Evolutionary conservation across 2,113 vertebrate species (phyloP).

Genomic region (Aleadryas rufinucha): DNA sequence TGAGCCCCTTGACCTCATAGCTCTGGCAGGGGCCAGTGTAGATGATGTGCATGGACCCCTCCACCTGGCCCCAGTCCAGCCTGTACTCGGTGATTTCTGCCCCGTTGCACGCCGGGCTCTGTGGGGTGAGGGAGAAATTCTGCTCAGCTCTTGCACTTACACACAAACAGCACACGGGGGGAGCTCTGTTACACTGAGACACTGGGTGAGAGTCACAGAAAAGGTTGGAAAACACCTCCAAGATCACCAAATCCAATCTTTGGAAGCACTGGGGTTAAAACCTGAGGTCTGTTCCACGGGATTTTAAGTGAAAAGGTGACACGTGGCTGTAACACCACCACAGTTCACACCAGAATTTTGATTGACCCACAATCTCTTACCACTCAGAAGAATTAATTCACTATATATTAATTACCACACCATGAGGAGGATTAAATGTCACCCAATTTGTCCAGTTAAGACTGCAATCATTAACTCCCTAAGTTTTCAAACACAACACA

Average conservation of each 20-base stretch:
- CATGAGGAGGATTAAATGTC: neutral
- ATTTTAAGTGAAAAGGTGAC: neutral
- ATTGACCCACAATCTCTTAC: neutral
- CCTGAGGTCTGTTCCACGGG: neutral
- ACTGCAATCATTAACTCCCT: neutral
- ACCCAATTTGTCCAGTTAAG: neutral
- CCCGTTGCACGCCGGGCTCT: slow-evolving; percentile 73
- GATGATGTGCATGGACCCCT: slow-evolving; percentile 70
- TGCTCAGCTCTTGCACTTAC: neutral
- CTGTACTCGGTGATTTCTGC: slow-evolving; percentile 73
- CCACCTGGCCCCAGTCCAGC: slow-evolving; percentile 75
- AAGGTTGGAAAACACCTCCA: neutral
- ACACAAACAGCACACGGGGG: rapidly evolving
- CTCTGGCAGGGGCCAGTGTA: slow-evolving; percentile 71
- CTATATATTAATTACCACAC: neutral
- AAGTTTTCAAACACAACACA: neutral
- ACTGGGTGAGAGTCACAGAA: neutral
- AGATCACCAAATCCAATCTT: neutral
- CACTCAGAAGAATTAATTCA: neutral
- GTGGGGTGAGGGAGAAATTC: neutral
- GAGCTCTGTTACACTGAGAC: neutral
- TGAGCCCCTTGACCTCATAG: slow-evolving; percentile 76
- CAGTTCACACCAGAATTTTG: neutral
- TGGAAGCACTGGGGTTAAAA: neutral
- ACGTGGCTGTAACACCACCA: rapidly evolving